Evolutionary conservation across 2,888 invertebrate species (phyloP), one percentile per base, ranked within the genome.

Genomic region (Rhingia rostrata): DNA sequence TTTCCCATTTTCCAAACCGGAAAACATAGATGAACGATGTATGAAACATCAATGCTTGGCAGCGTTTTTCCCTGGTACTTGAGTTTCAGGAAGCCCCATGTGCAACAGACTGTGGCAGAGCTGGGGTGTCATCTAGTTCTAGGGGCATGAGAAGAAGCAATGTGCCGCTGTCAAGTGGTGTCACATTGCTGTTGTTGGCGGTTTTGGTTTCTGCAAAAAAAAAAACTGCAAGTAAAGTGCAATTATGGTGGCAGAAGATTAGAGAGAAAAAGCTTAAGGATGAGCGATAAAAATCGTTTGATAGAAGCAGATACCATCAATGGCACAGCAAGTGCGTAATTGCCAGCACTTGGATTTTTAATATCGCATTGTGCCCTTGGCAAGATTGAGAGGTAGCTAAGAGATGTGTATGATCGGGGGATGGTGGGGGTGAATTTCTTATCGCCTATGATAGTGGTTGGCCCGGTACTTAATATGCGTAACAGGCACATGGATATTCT

Each of bases 311-410:
- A 61, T 60, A 49, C 43, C 30, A 60, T n/a, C 12, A 4, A 45
- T 12, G 33, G 53, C 47, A 10, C 33, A 54, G 53, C 58, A 14
- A 82, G 64, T 70, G 70, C 70, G 66, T 82, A 70, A 77, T 72
- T 77, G 77, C 56, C 14, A 12, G 72, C 77, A 66, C 82, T 77
- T 56, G 9, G 61, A 72, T 72, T 77, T 82, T 82, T 82, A 77
- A 82, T 82, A 77, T 82, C 35, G 66, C 77, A 70, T 75, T 77
- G 77, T 54, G 54, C 77, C 63, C 58, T 66, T 60, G 30, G 56
- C 4, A 9, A 4, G 9, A 10, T 30, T 9, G 7, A 6, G 45
- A 14, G 5, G 7, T 6, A 12, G 14, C 6, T 9, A 10, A 30
- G 1, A 9, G 2, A 9, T 10, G 47, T 7, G 14, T 47, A 14